Evolutionary conservation across 2,113 vertebrate genomes (phyloP).

Genomic region (Centropus bengalensis): DNA sequence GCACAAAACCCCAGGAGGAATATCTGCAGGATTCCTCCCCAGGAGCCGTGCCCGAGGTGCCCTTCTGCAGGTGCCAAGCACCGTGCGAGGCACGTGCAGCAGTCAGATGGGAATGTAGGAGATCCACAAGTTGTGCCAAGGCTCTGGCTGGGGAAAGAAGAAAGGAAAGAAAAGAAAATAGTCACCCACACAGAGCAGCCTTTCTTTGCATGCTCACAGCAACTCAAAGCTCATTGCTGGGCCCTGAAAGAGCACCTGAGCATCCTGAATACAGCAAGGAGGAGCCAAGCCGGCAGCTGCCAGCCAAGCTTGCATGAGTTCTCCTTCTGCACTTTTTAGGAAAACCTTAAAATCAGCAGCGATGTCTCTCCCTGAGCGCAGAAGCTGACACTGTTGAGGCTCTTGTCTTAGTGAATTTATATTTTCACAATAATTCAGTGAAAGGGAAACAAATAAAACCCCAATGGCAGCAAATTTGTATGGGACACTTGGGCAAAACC

Average conservation of each 20-base stretch:
- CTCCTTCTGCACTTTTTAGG: neutral
- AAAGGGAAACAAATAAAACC: neutral
- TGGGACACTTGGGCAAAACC: neutral
- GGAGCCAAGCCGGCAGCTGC: neutral
- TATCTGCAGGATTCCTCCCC: neutral
- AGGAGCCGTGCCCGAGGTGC: rapidly evolving
- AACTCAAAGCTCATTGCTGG: neutral
- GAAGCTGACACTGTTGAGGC: neutral
- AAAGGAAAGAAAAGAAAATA: neutral
- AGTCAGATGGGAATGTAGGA: conserved; percentile 37
- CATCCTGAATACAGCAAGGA: neutral
- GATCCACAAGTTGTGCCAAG: conserved; percentile 23
- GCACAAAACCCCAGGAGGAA: neutral
- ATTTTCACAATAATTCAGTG: neutral
- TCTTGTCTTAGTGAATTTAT: neutral
- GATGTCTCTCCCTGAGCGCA: neutral
- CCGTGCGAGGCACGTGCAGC: neutral
- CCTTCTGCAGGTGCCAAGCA: neutral
- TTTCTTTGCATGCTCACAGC: neutral
- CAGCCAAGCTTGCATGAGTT: rapidly evolving
- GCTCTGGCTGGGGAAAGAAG: neutral
- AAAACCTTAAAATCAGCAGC: neutral
- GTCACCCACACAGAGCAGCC: neutral
- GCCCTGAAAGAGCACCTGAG: neutral
- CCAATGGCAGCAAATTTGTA: neutral